A percentile compares a stretch with the other conserved stretches of the same genome.
Evolutionary conservation across 2,888 invertebrate genomes (phyloP).

Genomic region (Oxystoma pomonae): DNA sequence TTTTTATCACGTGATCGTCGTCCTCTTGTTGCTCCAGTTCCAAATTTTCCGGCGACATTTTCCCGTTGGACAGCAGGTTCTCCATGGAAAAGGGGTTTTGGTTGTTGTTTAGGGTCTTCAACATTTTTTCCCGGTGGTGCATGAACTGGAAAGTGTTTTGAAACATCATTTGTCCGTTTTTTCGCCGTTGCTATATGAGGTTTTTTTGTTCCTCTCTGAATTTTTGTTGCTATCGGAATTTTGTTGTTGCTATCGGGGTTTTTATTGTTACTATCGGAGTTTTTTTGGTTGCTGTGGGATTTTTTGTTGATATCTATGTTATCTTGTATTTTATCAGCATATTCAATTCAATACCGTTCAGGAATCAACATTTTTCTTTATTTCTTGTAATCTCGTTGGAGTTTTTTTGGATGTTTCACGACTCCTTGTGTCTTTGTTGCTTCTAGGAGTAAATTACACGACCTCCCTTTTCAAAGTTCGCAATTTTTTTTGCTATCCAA

Average conservation of each 20-base stretch:
- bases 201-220: neutral
- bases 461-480: too few species aligned
- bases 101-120: conserved; percentile 43
- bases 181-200: neutral
- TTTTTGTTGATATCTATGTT: too few species aligned
- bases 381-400: too few species aligned
- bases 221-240: conserved; percentile 16
- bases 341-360: too few species aligned
- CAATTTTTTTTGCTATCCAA: too few species aligned
- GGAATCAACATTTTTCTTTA: too few species aligned
- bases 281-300: too few species aligned
- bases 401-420: too few species aligned
- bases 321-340: too few species aligned
- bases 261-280: too few species aligned
- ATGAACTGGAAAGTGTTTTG: conserved; percentile 43
- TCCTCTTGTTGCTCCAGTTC: conserved; percentile 25
- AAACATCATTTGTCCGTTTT: conserved; percentile 34
- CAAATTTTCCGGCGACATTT: conserved; percentile 39
- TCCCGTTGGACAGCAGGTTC: conserved; percentile 42
- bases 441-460: too few species aligned
- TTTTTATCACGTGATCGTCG: conserved; percentile 25
- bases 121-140: conserved; percentile 42
- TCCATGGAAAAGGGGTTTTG: conserved; percentile 47
- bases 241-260: conserved; percentile 28
- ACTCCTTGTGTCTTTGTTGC: too few species aligned